Percentiles rank a stretch among this genome's conserved stretches.
Evolutionary conservation across 2,888 invertebrate species (phyloP).

Genomic region (Brachyopa scutellaris): DNA sequence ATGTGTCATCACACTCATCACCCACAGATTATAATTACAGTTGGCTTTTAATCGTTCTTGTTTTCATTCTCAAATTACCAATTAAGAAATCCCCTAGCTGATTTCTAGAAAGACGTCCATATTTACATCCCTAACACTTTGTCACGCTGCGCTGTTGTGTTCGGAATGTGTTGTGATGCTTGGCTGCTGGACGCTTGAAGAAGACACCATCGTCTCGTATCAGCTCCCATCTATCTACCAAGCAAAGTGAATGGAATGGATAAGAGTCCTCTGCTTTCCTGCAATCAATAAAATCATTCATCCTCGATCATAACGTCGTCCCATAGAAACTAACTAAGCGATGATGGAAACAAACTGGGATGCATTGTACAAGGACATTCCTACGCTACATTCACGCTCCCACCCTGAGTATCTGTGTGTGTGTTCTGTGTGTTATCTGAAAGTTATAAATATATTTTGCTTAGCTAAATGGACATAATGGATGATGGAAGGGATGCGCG

Average conservation of each 20-base stretch:
- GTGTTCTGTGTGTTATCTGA: constrained; percentile 31
- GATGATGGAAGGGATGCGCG: constrained; percentile 61
- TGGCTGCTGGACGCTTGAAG: neutral
- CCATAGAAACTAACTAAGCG: neutral
- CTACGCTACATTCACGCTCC: neutral
- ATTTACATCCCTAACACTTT: too few species aligned
- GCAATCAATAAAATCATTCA: constrained; percentile 52
- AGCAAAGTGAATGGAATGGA: constrained; percentile 24
- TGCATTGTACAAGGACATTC: constrained; percentile 52
- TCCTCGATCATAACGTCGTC: constrained; percentile 32
- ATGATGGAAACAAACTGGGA: constrained; percentile 19
- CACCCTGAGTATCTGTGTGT: neutral
- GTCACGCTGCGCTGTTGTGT: too few species aligned
- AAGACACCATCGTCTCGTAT: neutral
- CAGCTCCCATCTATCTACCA: constrained; percentile 7
- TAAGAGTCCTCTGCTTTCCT: neutral
- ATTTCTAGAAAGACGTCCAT: too few species aligned
- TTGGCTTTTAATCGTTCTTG: constrained; percentile 46
- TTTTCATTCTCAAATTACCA: constrained; percentile 63
- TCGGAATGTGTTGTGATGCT: constrained; percentile 27
- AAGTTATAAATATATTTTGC: constrained; percentile 61
- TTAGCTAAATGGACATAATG: constrained; percentile 50
- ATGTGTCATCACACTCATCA: too few species aligned
- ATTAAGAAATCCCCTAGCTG: constrained; percentile 50
- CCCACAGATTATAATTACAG: constrained; percentile 37